Conservation (phyloP, 92 coral and sea anemone genomes). For the Zoanthus gigantus region DNA sequence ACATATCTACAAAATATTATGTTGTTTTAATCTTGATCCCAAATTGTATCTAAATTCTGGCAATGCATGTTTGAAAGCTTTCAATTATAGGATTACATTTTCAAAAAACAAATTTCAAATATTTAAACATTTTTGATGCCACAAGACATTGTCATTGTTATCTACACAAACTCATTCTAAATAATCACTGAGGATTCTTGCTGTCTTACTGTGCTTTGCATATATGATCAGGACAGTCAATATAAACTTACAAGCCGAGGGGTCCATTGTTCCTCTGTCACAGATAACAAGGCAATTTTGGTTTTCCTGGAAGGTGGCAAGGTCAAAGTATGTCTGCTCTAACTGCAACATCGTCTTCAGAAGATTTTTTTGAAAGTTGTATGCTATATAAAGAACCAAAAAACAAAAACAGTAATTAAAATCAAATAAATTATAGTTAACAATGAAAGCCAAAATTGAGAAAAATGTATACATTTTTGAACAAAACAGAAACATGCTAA, state of each 20-base stretch:
- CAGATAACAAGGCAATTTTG: slow-evolving; percentile 85
- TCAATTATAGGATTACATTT: no score
- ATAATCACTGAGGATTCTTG: no score
- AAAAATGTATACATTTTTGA: not conserved
- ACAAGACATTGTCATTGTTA: no score
- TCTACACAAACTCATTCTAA: no score
- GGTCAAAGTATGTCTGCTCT: slow-evolving; percentile 92
- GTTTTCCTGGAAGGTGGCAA: slow-evolving; percentile 65
- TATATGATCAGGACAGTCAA: no score
- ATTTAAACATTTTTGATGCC: no score
- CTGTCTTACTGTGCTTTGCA: no score
- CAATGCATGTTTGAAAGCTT: no score
- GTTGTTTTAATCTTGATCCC: no score
- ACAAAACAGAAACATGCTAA: not conserved
- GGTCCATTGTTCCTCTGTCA: slow-evolving; percentile 99
- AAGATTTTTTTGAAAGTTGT: slow-evolving; percentile 83
- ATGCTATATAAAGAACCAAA: slow-evolving; percentile 44
- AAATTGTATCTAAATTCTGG: no score
- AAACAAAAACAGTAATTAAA: not conserved
- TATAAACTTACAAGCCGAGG: slow-evolving; percentile 89
- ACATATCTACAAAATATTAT: no score
- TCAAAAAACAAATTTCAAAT: no score
- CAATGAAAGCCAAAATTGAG: not conserved
- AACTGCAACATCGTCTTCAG: slow-evolving; percentile 85
- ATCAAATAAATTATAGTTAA: not conserved